Evolutionary conservation across 2,797 vertebrate genomes (phyloP).

Genomic region (Pygocentrus nattereri): DNA sequence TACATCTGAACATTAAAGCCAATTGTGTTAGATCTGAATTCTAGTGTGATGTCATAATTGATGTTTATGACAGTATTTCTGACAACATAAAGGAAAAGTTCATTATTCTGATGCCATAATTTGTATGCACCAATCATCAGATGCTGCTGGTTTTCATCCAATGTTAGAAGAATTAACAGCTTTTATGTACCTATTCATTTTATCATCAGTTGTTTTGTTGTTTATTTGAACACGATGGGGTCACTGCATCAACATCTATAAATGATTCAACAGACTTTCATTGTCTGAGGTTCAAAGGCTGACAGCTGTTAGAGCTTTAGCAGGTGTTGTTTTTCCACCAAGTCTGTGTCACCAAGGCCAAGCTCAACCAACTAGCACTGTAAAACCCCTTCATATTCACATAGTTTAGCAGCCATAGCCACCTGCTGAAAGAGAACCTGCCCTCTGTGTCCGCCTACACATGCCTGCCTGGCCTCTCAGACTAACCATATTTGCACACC

Average conservation of each 20-base stretch:
- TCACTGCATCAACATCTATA: not conserved
- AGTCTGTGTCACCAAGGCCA: not conserved
- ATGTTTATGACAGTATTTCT: not conserved
- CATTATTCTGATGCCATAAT: too few species aligned
- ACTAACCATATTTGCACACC: not conserved
- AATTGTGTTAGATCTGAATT: too few species aligned
- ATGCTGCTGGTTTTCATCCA: not conserved
- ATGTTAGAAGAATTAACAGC: not conserved
- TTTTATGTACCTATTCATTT: not conserved
- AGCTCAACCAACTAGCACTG: not conserved
- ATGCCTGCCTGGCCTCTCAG: not conserved
- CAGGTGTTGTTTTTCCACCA: not conserved
- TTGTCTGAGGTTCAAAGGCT: not conserved
- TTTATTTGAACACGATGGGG: not conserved
- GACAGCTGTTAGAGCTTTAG: not conserved
- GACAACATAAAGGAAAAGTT: too few species aligned
- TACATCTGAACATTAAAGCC: too few species aligned
- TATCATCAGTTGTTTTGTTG: not conserved
- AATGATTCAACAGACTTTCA: not conserved
- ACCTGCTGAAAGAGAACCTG: not conserved
- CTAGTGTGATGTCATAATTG: not conserved
- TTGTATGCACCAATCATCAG: not conserved
- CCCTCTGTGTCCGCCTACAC: constrained; percentile 1
- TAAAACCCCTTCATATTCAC: not conserved
- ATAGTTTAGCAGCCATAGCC: not conserved